Evolutionary conservation across 2,888 invertebrate genomes (phyloP).

Genomic region (Drymonia ruficornis): DNA sequence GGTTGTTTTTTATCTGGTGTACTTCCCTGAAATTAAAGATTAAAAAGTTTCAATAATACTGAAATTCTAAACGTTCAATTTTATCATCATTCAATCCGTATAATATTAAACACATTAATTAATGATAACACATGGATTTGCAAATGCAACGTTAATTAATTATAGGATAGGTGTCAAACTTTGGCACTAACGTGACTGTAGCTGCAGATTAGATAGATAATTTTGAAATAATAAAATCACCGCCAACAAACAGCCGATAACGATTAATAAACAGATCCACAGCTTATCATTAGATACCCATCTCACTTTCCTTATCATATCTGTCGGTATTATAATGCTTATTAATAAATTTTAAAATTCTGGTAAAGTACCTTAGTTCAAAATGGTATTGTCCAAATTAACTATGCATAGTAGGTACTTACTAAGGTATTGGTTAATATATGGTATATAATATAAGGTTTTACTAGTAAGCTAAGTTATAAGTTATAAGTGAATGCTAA

Average conservation of each 20-base stretch:
- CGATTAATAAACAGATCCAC: constrained; percentile 46
- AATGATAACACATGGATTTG: not conserved
- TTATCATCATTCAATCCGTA: constrained; percentile 4
- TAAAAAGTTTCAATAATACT: not conserved
- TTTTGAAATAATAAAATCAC: constrained; percentile 57
- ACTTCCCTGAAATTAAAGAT: constrained; percentile 79
- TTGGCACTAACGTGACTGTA: constrained; percentile 12
- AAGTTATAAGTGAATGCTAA: too few relatives aligned
- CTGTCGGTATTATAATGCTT: constrained; percentile 47
- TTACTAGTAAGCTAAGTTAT: too few relatives aligned
- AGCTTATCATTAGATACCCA: constrained; percentile 55
- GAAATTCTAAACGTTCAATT: not conserved
- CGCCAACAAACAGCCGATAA: constrained; percentile 50
- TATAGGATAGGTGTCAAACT: not conserved
- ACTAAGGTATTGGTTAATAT: too few relatives aligned
- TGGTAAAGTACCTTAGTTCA: constrained; percentile 10
- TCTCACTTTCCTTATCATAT: constrained; percentile 54
- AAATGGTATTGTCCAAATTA: not conserved
- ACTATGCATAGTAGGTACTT: too few relatives aligned
- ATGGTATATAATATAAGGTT: too few relatives aligned
- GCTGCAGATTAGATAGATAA: constrained; percentile 24
- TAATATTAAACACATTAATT: too few relatives aligned
- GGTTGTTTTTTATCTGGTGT: constrained; percentile 74
- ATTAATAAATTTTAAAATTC: constrained; percentile 12
- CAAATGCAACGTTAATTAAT: not conserved